Conservation (phyloP, 2,888 invertebrate genomes). For the Melieria picta region DNA sequence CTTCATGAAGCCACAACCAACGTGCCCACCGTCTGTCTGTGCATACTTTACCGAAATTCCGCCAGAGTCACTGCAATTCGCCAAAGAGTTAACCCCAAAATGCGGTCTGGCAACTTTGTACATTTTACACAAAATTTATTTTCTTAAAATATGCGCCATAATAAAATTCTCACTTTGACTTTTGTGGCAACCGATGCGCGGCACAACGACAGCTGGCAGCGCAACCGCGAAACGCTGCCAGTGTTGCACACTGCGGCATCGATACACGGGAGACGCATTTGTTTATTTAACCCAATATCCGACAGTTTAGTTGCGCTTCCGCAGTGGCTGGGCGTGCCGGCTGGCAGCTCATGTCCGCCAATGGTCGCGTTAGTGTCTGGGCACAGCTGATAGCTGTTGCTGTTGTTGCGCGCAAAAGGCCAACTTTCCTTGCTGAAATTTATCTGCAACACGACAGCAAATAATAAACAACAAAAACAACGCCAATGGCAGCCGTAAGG, state of each 20-base stretch:
- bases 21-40: too few relatives aligned
- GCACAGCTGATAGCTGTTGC: constrained; percentile 20
- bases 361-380: not conserved
- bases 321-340: not conserved
- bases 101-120: too few relatives aligned
- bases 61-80: too few relatives aligned
- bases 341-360: not conserved
- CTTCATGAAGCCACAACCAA: too few relatives aligned
- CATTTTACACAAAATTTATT: too few relatives aligned
- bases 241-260: not conserved
- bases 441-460: not conserved
- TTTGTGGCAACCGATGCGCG: constrained; percentile 17
- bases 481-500: constrained; percentile 1
- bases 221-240: not conserved
- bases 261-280: not conserved
- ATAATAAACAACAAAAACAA: not conserved
- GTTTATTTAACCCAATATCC: constrained; percentile 22
- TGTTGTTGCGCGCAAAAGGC: constrained; percentile 7
- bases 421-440: constrained; percentile 19
- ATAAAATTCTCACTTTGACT: constrained; percentile 31
- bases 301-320: constrained; percentile 8
- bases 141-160: not conserved
- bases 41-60: too few relatives aligned
- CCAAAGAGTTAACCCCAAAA: too few relatives aligned
- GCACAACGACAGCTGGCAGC: constrained; percentile 3